Evolutionary conservation across 1,140 invertebrate genomes (phyloP), one percentile per base, ranked within the genome.

Genomic region (Trachelipus rathkii): DNA sequence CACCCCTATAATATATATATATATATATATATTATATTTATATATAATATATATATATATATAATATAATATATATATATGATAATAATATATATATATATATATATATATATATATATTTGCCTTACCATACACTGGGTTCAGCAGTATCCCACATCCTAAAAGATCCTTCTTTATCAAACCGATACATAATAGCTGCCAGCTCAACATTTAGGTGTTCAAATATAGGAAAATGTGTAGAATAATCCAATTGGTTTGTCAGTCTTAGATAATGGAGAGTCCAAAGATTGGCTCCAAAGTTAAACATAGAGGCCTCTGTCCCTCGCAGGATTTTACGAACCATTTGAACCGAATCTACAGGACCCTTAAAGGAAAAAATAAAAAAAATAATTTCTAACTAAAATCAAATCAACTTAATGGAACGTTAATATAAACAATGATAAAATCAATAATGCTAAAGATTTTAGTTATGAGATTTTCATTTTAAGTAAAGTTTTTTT

Each of bases 261-360:
- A 87, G 83, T 46, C 89, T 84, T 66, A 89, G 84, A 82, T 90
- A 90, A 80, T 87, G 86, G 10, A 91, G 83, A 6, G 86, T 88
- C 82, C 87, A 86, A 4, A 90, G 81, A 82, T 89, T 90, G 72
- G 86, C 86, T 1, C 86, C 88, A 78, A 91, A 88, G 82, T 89
- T 89, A 83, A 89, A 90, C 53, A 89, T 82, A 72, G 85, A 85
- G 76, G 86, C 85, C 78, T 89, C 88, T 2, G 85, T 85, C 11
- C 86, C 85, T 81, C 85, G 84, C 0, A 84, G 81, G 10, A 83
- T 76, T 75, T 80, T 79, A 6, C 78, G 69, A 15, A 82, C 67
- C 78, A 82, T 72, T 50, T 76, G 74, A 19, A 78, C 9, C 0
- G 81, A 24, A 70, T 82, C 77, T 24, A 82, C 79, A 13, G 50